Evolutionary conservation across 2,113 vertebrate genomes (phyloP).

Genomic region (Gorsachius goisagi): DNA sequence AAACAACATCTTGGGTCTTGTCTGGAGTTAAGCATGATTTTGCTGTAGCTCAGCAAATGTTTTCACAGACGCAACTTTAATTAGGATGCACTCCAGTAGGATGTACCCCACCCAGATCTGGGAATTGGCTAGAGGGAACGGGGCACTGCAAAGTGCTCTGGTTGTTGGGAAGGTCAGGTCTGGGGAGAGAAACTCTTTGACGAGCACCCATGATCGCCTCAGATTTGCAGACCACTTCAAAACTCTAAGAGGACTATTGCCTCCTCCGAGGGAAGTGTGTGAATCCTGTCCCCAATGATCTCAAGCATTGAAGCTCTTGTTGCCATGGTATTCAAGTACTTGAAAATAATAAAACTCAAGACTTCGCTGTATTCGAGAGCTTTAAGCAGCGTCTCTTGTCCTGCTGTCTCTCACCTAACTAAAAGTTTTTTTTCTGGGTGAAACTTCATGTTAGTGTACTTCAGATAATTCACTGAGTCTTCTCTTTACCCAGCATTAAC

Average conservation of each 20-base stretch:
- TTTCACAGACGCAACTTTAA: not conserved
- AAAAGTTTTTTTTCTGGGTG: not conserved
- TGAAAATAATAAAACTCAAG: not conserved
- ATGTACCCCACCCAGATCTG: not conserved
- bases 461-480: not conserved
- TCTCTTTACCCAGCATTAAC: not conserved
- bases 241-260: not conserved
- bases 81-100: not conserved
- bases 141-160: not conserved
- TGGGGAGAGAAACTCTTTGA: not conserved
- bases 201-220: not conserved
- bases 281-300: not conserved
- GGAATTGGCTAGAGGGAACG: not conserved
- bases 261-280: not conserved
- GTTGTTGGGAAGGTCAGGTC: not conserved
- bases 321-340: slow-evolving; percentile 3
- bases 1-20: not conserved
- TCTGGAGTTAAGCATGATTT: not conserved
- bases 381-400: not conserved
- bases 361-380: not conserved
- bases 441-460: not conserved
- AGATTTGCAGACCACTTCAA: not conserved
- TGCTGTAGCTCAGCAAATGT: not conserved
- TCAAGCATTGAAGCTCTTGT: not conserved
- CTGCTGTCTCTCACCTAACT: not conserved